A percentile compares a stretch with the other conserved stretches of the same genome.
These are phyloP conservation scores for Macropus fuliginosus DNA, from an alignment of 2,797 vertebrate genomes.

Conservation along the genomic window DNA sequence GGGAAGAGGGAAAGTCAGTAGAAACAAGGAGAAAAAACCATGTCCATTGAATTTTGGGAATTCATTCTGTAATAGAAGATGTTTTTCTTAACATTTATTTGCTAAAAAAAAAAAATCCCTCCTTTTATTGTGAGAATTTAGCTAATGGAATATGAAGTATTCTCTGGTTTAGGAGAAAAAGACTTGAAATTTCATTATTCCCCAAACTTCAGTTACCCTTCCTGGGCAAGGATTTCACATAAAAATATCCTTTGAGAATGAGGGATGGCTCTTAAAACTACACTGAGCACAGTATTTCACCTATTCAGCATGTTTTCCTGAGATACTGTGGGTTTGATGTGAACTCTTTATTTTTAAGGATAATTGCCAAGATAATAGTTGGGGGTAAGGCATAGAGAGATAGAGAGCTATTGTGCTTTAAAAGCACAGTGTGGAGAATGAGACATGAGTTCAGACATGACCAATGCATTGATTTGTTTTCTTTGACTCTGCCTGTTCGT, in stretches of 20 bases:
- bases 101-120: not conserved
- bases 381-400: not conserved
- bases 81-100: conserved; percentile 38
- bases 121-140: conserved; percentile 36
- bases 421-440: not conserved
- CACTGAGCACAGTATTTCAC: not conserved
- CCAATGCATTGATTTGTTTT: not conserved
- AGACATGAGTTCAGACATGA: not conserved
- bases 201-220: not conserved
- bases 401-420: conserved; percentile 44
- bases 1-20: not conserved
- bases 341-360: conserved; percentile 23
- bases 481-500: not conserved
- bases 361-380: conserved; percentile 32
- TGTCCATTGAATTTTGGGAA: not conserved
- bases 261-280: not conserved
- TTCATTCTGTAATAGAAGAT: conserved; percentile 43
- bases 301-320: not conserved
- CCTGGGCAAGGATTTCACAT: conserved; percentile 15
- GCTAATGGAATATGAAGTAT: not conserved
- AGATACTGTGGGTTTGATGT: conserved; percentile 26
- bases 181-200: conserved; percentile 42
- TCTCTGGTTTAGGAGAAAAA: not conserved
- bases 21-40: conserved; percentile 6
- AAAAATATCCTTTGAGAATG: not conserved